A percentile compares a stretch with the other conserved stretches of the same genome.
These are phyloP conservation scores for Drosophila limbata DNA, from an alignment of 2,888 invertebrate species.

Conservation along the genomic window DNA sequence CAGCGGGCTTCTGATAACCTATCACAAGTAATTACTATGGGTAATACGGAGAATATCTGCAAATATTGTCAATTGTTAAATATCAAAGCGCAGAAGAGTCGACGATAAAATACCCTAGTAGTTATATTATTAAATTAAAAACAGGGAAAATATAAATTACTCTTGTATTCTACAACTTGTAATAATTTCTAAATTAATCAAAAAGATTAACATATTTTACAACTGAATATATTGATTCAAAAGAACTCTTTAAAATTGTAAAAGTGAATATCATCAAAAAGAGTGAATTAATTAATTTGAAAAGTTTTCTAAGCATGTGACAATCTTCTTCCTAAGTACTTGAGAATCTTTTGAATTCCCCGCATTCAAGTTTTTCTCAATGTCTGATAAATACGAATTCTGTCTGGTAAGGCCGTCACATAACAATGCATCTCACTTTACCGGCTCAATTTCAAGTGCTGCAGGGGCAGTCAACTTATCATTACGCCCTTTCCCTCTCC, in stretches of 20 bases:
- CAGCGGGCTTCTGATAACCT: constrained; percentile 43
- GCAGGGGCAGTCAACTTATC: constrained; percentile 10
- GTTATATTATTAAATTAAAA: not conserved
- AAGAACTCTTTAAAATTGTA: too few relatives aligned
- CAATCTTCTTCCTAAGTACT: not conserved
- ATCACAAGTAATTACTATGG: constrained; percentile 13
- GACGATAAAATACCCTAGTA: constrained; percentile 14
- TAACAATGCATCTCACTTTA: not conserved
- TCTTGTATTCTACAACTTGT: not conserved
- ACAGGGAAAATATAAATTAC: not conserved
- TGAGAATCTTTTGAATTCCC: not conserved
- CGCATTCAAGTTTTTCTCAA: not conserved
- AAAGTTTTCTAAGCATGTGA: not conserved
- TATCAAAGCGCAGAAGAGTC: not conserved
- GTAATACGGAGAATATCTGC: constrained; percentile 14
- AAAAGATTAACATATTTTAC: not conserved
- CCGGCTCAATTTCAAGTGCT: constrained; percentile 4
- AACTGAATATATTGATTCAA: not conserved
- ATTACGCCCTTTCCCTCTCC: constrained; percentile 20
- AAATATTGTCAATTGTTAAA: constrained; percentile 22
- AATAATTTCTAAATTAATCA: not conserved
- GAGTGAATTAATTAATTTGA: too few relatives aligned
- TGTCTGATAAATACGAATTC: not conserved
- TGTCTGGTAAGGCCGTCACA: not conserved
- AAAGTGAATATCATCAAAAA: too few relatives aligned